Conservation (phyloP, 2,797 vertebrate species). For the Ctenopoma multispine region DNA sequence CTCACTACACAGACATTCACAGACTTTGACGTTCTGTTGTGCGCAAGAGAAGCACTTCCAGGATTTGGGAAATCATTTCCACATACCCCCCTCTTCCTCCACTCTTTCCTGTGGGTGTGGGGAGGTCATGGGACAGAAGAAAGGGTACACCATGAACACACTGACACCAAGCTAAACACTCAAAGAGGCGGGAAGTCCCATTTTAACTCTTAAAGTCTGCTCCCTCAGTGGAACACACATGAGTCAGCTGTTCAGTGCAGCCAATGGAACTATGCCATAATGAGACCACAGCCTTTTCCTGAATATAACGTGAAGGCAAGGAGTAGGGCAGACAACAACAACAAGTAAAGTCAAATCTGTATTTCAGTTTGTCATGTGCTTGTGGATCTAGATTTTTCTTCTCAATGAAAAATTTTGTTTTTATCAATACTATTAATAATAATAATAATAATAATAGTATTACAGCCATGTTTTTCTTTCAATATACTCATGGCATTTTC, state of each 20-base stretch:
- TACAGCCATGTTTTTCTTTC: background rate
- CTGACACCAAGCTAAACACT: constrained; percentile 48
- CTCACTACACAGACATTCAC: constrained; percentile 10
- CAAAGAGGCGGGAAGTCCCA: constrained; percentile 39
- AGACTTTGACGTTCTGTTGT: constrained; percentile 33
- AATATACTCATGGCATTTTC: no score
- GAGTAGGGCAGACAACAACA: constrained; percentile 20
- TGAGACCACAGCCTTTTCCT: constrained; percentile 64
- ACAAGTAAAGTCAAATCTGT: constrained; percentile 39
- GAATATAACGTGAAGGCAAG: constrained; percentile 34
- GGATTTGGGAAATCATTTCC: constrained; percentile 58
- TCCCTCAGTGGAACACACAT: constrained; percentile 29
- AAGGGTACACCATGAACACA: constrained; percentile 49
- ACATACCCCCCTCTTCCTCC: constrained; percentile 3
- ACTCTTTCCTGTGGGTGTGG: constrained; percentile 77
- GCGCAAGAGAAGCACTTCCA: constrained; percentile 40
- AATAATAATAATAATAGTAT: no score
- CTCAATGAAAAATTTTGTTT: background rate
- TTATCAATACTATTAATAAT: no score
- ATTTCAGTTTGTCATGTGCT: constrained; percentile 10
- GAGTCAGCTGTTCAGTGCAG: constrained; percentile 21
- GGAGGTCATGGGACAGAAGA: constrained; percentile 43
- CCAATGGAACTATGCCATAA: constrained; percentile 35
- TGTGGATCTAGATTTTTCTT: constrained; percentile 3
- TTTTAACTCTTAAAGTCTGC: constrained; percentile 22